Evolutionary conservation across 2,797 vertebrate genomes (phyloP), one percentile per base, ranked within the genome.

Genomic region (Galagoides demidoff): DNA sequence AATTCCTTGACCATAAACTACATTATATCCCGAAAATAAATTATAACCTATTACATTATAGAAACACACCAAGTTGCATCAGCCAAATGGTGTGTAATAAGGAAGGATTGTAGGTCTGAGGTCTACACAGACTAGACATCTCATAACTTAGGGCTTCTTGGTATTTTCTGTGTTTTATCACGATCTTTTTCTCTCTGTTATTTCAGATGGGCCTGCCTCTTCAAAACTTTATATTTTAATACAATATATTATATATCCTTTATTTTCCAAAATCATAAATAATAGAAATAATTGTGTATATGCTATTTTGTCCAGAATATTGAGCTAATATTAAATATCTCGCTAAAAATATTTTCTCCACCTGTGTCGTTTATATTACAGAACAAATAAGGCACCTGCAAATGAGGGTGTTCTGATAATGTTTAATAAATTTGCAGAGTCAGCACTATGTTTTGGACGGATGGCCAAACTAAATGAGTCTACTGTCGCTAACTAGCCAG

Each of bases 391-490:
- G 13, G 11, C 19, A 68, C 34, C 29, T 85, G 3, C 1, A 55
- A 22, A 57, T 52, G 14, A 77, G 20, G 29, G 3, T 64, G 8
- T 45, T 82, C 63, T 19, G 10, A 74, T 55, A 85, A 11, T 63
- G 16, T n/a, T 94, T 92, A 77, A 39, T 66, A 87, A 81, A 95
- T 87, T 89, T 95, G 55, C 43, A 93, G 79, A 96, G 37, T 93
- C 57, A 96, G 77, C 92, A 88, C 11, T 55, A 73, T 37, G 17
- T 45, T 94, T 96, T 87, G 25, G 66, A 49, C 71, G 63, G 37
- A 68, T 92, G 43, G 83, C 57, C 37, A 79, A 78, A 27, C 74
- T 95, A 96, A 96, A 90, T 90, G 78, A 97, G 23, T 94, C 64
- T 91, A 39, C 45, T 90, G 61, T 73, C 34, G 89, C 55, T 39